Conservation (phyloP, 2,797 vertebrate genomes). For the Takifugu ocellatus region DNA sequence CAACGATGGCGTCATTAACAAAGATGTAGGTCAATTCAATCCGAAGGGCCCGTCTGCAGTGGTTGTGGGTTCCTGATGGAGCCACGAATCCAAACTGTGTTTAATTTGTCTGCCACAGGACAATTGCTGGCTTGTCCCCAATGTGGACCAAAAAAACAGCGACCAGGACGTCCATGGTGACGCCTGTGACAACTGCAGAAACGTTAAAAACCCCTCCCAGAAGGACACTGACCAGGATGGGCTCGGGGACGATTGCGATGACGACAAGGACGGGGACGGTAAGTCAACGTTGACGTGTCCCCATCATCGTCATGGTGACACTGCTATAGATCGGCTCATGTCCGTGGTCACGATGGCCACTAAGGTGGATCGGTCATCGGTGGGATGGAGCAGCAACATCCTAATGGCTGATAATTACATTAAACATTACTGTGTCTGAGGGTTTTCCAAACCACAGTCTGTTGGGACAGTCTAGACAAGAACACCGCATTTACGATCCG, state of each 20-base stretch:
- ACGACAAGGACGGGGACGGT: constrained; percentile 98
- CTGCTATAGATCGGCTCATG: neutral
- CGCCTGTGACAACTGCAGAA: constrained; percentile 91
- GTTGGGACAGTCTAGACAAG: constrained; percentile 8
- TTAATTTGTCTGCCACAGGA: constrained; percentile 75
- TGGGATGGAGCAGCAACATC: neutral
- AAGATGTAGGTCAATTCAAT: constrained; percentile 73
- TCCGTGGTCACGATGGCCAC: too few species aligned
- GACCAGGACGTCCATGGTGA: constrained; percentile 92
- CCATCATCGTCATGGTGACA: neutral
- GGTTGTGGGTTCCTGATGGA: too few species aligned
- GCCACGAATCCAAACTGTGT: neutral
- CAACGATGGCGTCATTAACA: constrained; percentile 87
- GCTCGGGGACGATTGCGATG: constrained; percentile 91
- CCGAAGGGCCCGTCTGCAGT: neutral
- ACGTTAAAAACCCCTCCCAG: constrained; percentile 86
- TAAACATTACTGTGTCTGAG: constrained; percentile 8
- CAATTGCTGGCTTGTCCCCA: constrained; percentile 89
- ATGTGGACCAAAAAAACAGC: constrained; percentile 89
- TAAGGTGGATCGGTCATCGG: constrained; percentile 2
- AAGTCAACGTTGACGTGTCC: constrained; percentile 9
- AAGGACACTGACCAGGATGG: constrained; percentile 91
- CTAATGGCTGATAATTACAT: constrained; percentile 30
- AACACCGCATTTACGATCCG: constrained; percentile 6
- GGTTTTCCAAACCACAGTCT: constrained; percentile 24